Percentiles rank a stretch among this genome's conserved stretches.
Evolutionary conservation across 2,113 vertebrate genomes (phyloP).

Genomic region (Spheniscus mendiculus): DNA sequence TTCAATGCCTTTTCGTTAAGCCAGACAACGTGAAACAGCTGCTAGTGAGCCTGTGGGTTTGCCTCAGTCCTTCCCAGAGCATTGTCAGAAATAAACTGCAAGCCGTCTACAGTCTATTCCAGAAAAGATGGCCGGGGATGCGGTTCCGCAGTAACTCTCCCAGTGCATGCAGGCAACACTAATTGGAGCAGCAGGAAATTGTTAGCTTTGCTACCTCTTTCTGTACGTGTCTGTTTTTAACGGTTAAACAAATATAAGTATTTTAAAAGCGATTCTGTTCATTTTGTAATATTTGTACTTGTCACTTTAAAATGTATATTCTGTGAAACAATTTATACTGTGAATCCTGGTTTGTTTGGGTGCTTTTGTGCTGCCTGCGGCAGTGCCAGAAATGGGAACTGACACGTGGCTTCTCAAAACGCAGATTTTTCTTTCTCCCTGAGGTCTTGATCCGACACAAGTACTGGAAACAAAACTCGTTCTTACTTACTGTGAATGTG

Average conservation of each 20-base stretch:
- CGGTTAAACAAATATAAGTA: constrained; percentile 51
- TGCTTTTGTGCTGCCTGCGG: not conserved
- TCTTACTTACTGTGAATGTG: not conserved
- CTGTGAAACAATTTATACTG: constrained; percentile 1
- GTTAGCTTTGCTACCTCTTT: constrained; percentile 46
- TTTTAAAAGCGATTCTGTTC: constrained; percentile 29
- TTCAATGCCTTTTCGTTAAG: constrained; percentile 35
- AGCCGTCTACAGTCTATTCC: not conserved
- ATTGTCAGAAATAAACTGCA: not conserved
- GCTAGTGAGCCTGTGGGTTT: not conserved
- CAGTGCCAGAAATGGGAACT: not conserved
- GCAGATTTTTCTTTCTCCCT: not conserved
- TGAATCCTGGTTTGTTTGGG: not conserved
- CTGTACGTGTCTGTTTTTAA: constrained; percentile 52
- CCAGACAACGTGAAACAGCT: not conserved
- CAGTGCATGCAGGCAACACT: not conserved
- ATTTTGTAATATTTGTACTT: constrained; percentile 47
- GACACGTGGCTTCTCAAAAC: not conserved
- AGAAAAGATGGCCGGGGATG: not conserved
- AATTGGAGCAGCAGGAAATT: not conserved
- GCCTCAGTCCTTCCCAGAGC: not conserved
- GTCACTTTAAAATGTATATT: constrained; percentile 2
- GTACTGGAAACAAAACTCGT: not conserved
- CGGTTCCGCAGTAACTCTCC: not conserved
- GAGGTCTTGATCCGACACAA: not conserved